phyloP scores from a whole-genome alignment of 2,797 vertebrate genomes.

The Sorex maritimensis region DNA sequence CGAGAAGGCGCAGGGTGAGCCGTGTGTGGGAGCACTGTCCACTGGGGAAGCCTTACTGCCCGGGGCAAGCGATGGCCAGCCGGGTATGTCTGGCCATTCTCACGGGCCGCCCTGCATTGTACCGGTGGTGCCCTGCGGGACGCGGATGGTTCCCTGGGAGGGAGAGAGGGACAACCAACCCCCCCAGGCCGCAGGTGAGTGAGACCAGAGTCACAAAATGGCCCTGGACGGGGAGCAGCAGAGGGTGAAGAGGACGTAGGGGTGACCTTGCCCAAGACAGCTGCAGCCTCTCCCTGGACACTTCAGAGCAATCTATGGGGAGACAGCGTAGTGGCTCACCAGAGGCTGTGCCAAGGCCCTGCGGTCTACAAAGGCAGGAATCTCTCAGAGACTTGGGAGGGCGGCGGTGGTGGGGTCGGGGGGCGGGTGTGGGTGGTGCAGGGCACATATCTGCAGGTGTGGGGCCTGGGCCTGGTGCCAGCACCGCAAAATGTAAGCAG shows the following conservation, averaged over 20 bases:
- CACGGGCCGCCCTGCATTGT: neutral
- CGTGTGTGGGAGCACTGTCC: neutral
- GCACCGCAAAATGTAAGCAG: neutral
- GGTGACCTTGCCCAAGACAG: neutral
- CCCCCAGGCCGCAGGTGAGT: neutral
- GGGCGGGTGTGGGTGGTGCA: neutral
- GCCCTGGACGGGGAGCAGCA: too few relatives aligned
- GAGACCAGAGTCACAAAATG: fast-evolving
- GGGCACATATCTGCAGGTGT: neutral
- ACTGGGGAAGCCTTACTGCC: neutral
- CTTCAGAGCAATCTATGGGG: neutral
- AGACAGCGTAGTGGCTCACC: neutral
- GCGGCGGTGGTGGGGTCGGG: neutral
- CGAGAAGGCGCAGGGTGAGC: neutral
- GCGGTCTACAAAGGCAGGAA: neutral
- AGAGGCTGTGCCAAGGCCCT: constrained; percentile 16
- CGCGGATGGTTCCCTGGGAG: neutral
- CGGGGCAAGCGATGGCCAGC: neutral
- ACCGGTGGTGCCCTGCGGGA: neutral
- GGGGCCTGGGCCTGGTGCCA: too few relatives aligned
- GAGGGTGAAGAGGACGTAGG: neutral
- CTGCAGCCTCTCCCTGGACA: too few relatives aligned
- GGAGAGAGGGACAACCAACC: neutral
- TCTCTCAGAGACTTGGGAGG: neutral
- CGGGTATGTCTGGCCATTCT: neutral